Evolutionary conservation across 1,140 invertebrate species (phyloP).

Genomic region (Drosophila setifemur): DNA sequence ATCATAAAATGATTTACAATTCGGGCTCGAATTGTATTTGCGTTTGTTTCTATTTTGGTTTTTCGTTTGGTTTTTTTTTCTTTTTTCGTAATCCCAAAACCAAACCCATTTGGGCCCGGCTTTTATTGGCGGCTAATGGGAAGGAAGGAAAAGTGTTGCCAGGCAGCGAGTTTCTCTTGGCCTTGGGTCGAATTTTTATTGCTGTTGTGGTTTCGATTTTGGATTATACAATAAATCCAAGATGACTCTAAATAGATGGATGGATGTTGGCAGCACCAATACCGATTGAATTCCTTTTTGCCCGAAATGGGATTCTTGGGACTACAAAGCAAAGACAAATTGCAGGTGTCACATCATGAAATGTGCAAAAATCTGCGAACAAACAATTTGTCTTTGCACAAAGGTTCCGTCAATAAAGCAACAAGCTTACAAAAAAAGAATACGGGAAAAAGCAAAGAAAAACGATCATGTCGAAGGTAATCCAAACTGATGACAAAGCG

Average conservation of each 20-base stretch:
- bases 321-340: constrained; percentile 13
- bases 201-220: constrained; percentile 20
- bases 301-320: constrained; percentile 16
- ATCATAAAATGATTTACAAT: constrained; percentile 66
- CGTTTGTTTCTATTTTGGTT: constrained; percentile 26
- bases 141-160: constrained; percentile 59
- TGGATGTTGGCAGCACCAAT: constrained; percentile 22
- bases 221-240: constrained; percentile 54
- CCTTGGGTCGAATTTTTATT: constrained; percentile 48
- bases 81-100: constrained; percentile 45
- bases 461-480: constrained; percentile 17
- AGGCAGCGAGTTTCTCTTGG: constrained; percentile 49
- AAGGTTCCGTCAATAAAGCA: constrained; percentile 16
- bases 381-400: constrained; percentile 54
- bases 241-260: background rate
- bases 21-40: constrained; percentile 38
- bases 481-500: constrained; percentile 37
- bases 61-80: constrained; percentile 19
- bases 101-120: constrained; percentile 41
- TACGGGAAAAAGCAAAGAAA: background rate
- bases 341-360: constrained; percentile 15
- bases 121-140: constrained; percentile 45
- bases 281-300: constrained; percentile 28
- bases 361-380: constrained; percentile 38
- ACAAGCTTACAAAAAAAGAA: background rate